Percentiles rank a stretch among this genome's conserved stretches.
Conservation (phyloP, 2,888 invertebrate species). For the Machimus rusticus region DNA sequence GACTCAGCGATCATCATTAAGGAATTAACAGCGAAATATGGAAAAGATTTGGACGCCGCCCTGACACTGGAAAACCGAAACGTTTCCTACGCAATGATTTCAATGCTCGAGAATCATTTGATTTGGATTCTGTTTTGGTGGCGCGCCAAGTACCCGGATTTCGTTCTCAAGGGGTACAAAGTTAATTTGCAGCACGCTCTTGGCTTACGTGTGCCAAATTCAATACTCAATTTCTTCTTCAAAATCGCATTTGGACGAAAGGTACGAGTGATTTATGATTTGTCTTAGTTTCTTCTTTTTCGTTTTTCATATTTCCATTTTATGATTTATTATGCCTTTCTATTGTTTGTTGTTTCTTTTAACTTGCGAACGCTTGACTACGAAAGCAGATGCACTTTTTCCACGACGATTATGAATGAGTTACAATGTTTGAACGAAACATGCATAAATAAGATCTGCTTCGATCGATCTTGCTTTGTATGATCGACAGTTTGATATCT, state of each 20-base stretch:
- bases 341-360: not conserved
- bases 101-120: conserved; percentile 94
- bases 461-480: not conserved
- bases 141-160: conserved; percentile 91
- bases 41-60: conserved; percentile 82
- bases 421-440: not conserved
- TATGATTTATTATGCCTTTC: not conserved
- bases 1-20: conserved; percentile 92
- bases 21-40: conserved; percentile 82
- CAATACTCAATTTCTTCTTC: conserved; percentile 88
- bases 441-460: not conserved
- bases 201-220: conserved; percentile 86
- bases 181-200: conserved; percentile 88
- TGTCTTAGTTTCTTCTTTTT: conserved; percentile 43
- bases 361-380: not conserved
- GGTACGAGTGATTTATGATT: conserved; percentile 65
- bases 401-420: not conserved
- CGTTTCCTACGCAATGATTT: conserved; percentile 89
- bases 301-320: conserved; percentile 39
- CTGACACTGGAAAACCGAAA: conserved; percentile 86
- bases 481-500: not conserved
- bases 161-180: conserved; percentile 89
- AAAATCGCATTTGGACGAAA: conserved; percentile 86
- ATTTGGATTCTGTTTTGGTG: conserved; percentile 92
- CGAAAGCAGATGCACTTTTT: not conserved